Percentiles rank a stretch among this genome's conserved stretches.
These are phyloP conservation scores for Meda fulgida DNA, from an alignment of 2,797 vertebrate genomes.

Conservation along the genomic window DNA sequence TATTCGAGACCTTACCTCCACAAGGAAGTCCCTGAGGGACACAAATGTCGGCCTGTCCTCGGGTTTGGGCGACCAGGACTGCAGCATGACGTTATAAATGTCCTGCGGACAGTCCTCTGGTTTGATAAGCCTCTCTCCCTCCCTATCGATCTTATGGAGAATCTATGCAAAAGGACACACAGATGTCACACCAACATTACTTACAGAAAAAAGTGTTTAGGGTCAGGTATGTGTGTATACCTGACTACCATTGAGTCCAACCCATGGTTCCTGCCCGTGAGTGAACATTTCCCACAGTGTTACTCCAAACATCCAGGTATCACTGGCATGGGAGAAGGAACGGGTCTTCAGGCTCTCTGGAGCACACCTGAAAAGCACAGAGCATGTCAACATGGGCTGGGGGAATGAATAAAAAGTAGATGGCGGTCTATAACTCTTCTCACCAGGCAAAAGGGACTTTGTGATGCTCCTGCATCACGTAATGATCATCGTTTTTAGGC, in stretches of 20 bases:
- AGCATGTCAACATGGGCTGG: not conserved
- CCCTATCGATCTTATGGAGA: slow-evolving; percentile 96
- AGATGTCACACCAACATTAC: not conserved
- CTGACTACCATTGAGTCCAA: slow-evolving; percentile 96
- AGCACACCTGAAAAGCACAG: slow-evolving; percentile 85
- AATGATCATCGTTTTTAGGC: slow-evolving; percentile 94
- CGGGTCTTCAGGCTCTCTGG: slow-evolving; percentile 96
- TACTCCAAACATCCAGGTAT: slow-evolving; percentile 99
- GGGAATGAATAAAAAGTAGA: not conserved
- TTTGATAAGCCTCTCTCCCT: slow-evolving; percentile 87
- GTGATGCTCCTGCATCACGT: slow-evolving; percentile 97
- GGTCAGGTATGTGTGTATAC: slow-evolving; percentile 65
- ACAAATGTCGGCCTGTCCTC: slow-evolving; percentile 95
- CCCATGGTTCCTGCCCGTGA: slow-evolving; percentile 97
- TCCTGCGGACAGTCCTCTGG: slow-evolving; percentile 97
- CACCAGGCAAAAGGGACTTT: slow-evolving; percentile 98
- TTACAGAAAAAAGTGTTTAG: not conserved
- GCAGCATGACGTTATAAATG: slow-evolving; percentile 96
- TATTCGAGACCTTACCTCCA: slow-evolving; percentile 80
- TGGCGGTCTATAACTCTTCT: slow-evolving; percentile 35
- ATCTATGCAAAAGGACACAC: slow-evolving; percentile 77
- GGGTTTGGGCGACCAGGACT: slow-evolving; percentile 96
- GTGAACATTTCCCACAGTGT: slow-evolving; percentile 99
- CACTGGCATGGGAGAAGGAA: slow-evolving; percentile 94
- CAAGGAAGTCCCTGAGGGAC: slow-evolving; percentile 92